Base-by-base conservation (phyloP, 2,888 invertebrate genomes). In the Drosophila paranaensis region DNA sequence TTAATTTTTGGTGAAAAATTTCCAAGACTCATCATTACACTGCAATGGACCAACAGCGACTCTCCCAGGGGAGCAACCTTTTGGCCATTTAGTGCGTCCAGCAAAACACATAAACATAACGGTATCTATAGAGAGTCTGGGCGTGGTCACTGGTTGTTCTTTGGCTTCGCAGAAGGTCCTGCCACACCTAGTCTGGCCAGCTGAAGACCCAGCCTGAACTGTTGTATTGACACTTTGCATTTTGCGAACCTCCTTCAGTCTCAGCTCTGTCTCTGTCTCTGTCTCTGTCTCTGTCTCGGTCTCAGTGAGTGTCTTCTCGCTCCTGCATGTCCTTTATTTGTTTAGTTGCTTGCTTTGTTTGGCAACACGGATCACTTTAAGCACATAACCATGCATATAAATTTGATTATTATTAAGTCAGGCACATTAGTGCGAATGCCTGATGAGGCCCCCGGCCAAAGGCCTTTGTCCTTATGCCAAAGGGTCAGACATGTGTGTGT, bases 341-440 rank as follows among this genome's bases (percentile, higher is more conserved):
- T 60, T 60, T 65, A 27, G 54, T 72, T 75, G 74, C 46, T 51
- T 73, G 74, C 54, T 53, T 71, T 54, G 39, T 74, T 54, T 54
- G 65, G 71, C 66, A 63, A 80, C 76, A 82, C 57, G 81, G 72
- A 78, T 78, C 75, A 84, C 83, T 83, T 83, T 82, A 85, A 90
- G 86, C 84, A 90, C 90, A 91, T 91, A 91, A 91, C 91, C 90
- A 90, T 91, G 91, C 91, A 90, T 90, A 90, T 90, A 90, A 90
- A 90, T 90, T 91, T 90, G 91, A 90, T 90, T 91, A 91, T 90
- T 90, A 90, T 90, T 90, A 90, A 90, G 89, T 89, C 90, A 81
- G 71, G 82, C 81, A 90, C 90, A 88, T 88, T 90, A 90, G 87
- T 87, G 74, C 60, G 90, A 81, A 88, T 87, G 74, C 79, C 89